Evolutionary conservation across 2,113 vertebrate species (phyloP).

Genomic region (Egretta garzetta): DNA sequence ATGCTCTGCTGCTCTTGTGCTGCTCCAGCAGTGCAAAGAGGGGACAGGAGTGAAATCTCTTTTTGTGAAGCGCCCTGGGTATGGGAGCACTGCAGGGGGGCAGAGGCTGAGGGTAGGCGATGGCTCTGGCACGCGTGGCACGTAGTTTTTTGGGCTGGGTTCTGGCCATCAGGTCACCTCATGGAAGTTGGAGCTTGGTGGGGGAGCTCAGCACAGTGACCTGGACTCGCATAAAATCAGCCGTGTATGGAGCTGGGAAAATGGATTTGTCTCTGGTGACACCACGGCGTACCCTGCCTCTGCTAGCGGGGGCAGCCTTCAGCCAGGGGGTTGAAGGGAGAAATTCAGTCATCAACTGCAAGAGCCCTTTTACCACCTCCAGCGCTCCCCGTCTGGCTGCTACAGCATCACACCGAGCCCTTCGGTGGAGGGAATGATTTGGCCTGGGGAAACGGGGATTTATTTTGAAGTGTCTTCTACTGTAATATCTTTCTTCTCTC

Average conservation of each 20-base stretch:
- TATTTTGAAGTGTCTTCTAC: background rate
- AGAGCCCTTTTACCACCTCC: background rate
- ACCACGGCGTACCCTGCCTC: background rate
- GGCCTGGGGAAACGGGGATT: background rate
- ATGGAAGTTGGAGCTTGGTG: background rate
- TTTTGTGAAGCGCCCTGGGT: background rate
- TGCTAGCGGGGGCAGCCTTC: background rate
- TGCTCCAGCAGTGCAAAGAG: background rate
- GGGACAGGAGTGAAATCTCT: no score
- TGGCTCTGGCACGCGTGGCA: background rate
- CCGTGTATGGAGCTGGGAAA: background rate
- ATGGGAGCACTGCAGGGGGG: background rate
- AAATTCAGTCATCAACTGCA: background rate
- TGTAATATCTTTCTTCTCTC: background rate
- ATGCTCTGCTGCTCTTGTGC: background rate
- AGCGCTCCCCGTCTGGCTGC: background rate
- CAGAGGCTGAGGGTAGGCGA: background rate
- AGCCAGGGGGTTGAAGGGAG: background rate
- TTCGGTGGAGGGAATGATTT: background rate
- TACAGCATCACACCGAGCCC: rapidly evolving
- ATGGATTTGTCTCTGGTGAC: no score
- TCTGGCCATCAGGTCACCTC: background rate
- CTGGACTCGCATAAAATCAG: background rate
- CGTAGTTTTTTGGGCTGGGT: rapidly evolving
- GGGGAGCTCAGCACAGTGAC: background rate